A percentile compares a stretch with the other conserved stretches of the same genome.
Evolutionary conservation across 2,797 vertebrate species (phyloP).

Genomic region (Xenopus petersii): DNA sequence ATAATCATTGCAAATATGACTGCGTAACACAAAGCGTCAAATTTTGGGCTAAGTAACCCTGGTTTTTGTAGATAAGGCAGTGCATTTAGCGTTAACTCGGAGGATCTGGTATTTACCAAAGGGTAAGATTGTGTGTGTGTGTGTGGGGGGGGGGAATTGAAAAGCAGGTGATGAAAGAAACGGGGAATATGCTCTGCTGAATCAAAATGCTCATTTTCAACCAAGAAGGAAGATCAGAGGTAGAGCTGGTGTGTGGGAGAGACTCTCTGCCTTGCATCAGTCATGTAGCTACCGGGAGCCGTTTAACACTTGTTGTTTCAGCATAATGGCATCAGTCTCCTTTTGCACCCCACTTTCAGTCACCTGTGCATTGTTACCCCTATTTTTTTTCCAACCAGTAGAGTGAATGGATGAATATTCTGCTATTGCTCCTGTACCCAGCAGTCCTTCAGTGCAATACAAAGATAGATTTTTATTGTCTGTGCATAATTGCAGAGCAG

Average conservation of each 20-base stretch:
- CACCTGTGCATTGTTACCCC: neutral
- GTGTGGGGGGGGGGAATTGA: no score
- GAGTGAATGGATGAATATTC: neutral
- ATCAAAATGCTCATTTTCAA: constrained; percentile 18
- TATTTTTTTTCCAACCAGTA: neutral
- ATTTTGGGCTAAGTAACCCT: no score
- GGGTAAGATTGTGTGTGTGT: no score
- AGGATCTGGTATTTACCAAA: neutral
- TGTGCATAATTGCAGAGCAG: neutral
- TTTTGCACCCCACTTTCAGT: neutral
- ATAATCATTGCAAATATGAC: no score
- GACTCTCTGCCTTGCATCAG: constrained; percentile 6
- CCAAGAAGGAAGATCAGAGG: constrained; percentile 9
- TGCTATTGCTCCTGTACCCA: neutral
- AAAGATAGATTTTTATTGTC: neutral
- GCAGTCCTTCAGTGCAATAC: neutral
- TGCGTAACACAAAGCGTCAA: no score
- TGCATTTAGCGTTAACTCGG: constrained; percentile 6
- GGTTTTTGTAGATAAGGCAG: neutral
- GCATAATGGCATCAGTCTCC: neutral
- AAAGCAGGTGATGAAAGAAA: neutral
- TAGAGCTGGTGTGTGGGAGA: constrained; percentile 4
- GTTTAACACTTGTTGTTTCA: constrained; percentile 36
- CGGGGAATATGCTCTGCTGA: no score
- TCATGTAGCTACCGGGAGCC: constrained; percentile 18